A percentile compares a stretch with the other conserved stretches of the same genome.
These are phyloP conservation scores for Neopipo cinnamomea DNA, from an alignment of 2,113 vertebrate genomes.

Conservation along the genomic window DNA sequence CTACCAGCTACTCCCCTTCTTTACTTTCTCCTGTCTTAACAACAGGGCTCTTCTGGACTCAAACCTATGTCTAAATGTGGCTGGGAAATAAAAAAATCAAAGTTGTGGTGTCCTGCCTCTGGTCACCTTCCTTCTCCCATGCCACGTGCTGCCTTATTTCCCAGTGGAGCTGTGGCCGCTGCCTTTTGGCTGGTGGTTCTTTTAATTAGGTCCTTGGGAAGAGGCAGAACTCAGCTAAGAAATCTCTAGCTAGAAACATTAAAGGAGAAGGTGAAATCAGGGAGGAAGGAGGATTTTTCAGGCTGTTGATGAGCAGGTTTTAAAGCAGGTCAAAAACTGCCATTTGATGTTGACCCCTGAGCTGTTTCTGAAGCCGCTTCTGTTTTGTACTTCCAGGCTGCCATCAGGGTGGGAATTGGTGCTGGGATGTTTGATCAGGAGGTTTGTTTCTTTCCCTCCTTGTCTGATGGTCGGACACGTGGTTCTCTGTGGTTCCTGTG, in stretches of 20 bases:
- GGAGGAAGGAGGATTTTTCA: neutral
- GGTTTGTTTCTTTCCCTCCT: neutral
- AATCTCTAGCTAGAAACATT: neutral
- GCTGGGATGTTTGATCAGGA: neutral
- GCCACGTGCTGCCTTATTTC: neutral
- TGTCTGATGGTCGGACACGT: neutral
- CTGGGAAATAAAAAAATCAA: neutral
- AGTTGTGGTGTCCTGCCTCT: neutral
- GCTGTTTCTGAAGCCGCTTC: neutral
- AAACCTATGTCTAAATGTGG: neutral
- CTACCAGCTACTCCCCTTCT: neutral
- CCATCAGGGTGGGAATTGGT: neutral
- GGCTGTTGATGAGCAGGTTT: neutral
- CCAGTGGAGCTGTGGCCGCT: neutral
- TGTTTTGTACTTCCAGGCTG: neutral
- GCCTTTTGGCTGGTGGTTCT: neutral
- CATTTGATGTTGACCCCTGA: neutral
- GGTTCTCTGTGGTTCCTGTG: neutral
- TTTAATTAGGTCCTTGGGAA: neutral
- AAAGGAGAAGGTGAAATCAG: neutral
- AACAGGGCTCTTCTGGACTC: neutral
- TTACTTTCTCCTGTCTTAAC: neutral
- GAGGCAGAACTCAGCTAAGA: neutral
- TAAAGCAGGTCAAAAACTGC: neutral
- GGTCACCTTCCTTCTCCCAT: neutral